Evolutionary conservation across 2,113 vertebrate species (phyloP), one percentile per base, ranked within the genome.

Genomic region (Podarcis raffonei): DNA sequence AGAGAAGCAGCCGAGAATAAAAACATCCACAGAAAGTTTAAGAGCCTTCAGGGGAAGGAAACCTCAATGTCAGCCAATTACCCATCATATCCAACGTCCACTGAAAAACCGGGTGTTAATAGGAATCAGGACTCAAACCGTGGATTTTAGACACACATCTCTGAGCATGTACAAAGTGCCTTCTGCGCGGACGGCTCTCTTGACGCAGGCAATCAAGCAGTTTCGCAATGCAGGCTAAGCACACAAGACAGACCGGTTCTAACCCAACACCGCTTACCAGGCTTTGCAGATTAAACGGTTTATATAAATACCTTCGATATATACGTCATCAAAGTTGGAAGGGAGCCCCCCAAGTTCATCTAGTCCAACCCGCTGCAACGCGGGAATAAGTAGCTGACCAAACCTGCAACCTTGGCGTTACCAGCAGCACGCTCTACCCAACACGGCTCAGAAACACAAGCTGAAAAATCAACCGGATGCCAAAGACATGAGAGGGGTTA

Each of bases 131-230:
- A 16, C 27, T 57, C 27, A 13, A 20, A 12, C 42, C 12, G 25
- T 22, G 20, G 11, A 59, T 39, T 62, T 25, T 2, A 68, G 62
- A 27, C 1, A 23, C 35, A 11, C 18, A 12, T 23, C 80, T 1
- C 15, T 59, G 53, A 59, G 12, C 25, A n/a, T 53, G 42, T 30
- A 8, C 48, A 42, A 59, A 59, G 15, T 30, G 53, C 48, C 30
- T 81, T 18, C n/a, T 1, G 9, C 9, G 3, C 1, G 20, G 1
- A 20, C 15, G 15, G 1, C 1, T 6, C 76, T 25, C 39, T 53
- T 32, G 30, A 25, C 6, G 9, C 5, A 35, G 18, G 20, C n/a
- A 57, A 32, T 1, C 3, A 37, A 1, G 18, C 30, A 53, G 32
- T 48, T 80, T 48, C 15, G 27, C 3, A n/a, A 8, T 8, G 53